phyloP scores from a whole-genome alignment of 2,888 invertebrate species.

The Amiota mariae region DNA sequence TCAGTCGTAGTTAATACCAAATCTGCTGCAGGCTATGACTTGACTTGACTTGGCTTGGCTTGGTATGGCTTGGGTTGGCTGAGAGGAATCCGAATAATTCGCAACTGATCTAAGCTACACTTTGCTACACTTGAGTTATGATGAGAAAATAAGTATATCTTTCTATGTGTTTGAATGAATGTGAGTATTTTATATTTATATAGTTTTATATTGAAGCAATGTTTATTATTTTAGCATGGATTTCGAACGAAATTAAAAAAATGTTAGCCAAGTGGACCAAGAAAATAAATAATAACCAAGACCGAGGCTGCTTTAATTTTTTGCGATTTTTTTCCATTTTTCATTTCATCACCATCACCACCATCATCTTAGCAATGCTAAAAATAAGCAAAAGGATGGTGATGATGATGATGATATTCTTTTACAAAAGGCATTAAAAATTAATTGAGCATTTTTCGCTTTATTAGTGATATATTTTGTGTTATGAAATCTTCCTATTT shows the following conservation, averaged over 20 bases:
- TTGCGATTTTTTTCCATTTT: too few relatives aligned
- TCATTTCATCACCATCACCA: too few relatives aligned
- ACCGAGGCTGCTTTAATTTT: background rate
- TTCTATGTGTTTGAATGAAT: background rate
- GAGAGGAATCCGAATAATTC: background rate
- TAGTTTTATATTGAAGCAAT: slow-evolving; percentile 3
- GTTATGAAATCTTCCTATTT: too few relatives aligned
- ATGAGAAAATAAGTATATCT: background rate
- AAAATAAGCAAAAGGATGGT: background rate
- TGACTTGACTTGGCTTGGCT: slow-evolving; percentile 14
- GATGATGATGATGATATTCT: too few relatives aligned
- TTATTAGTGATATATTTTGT: too few relatives aligned
- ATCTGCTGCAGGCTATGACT: slow-evolving; percentile 17
- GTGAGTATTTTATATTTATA: background rate
- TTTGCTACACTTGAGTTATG: too few relatives aligned
- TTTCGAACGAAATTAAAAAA: slow-evolving; percentile 14
- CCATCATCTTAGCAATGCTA: background rate
- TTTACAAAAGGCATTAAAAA: slow-evolving; percentile 1
- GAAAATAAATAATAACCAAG: background rate
- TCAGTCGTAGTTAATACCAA: slow-evolving; percentile 14
- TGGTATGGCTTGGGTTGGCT: background rate
- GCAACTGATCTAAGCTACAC: background rate
- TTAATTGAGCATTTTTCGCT: background rate
- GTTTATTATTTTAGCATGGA: slow-evolving; percentile 21
- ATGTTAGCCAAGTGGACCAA: background rate